Percentiles rank a stretch among this genome's conserved stretches.
Conservation (phyloP, 2,113 vertebrate genomes). For the Hipposideros armiger region DNA sequence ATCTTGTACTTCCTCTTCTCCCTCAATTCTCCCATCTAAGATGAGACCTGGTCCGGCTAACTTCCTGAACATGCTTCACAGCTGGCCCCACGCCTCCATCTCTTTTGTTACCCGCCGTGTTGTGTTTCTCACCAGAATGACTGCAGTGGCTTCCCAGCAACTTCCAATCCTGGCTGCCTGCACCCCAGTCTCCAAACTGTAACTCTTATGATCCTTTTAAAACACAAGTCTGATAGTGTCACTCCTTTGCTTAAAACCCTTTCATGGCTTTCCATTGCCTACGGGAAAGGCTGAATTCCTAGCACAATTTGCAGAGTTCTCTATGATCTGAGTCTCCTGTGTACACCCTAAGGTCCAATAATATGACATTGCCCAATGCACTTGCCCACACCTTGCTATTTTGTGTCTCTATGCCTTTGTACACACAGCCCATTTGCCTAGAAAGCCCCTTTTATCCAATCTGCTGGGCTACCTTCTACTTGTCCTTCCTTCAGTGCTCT, state of each 20-base stretch:
- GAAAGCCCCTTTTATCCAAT: background rate
- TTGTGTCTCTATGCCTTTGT: background rate
- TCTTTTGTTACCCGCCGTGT: background rate
- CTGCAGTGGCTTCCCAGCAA: background rate
- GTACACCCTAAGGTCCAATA: background rate
- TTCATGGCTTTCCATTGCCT: background rate
- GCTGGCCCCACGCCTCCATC: background rate
- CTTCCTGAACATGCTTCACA: background rate
- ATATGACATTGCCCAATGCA: accelerated
- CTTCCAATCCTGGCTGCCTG: background rate
- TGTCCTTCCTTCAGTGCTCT: background rate
- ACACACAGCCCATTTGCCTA: background rate
- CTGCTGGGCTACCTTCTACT: background rate
- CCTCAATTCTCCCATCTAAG: background rate
- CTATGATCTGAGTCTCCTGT: background rate
- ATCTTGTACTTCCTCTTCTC: background rate
- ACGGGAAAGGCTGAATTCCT: background rate
- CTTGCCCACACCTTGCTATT: background rate
- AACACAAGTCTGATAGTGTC: background rate
- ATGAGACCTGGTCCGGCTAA: background rate
- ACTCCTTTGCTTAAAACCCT: background rate
- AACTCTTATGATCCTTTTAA: background rate
- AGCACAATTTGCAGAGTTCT: background rate
- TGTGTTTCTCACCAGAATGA: background rate
- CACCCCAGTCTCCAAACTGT: background rate